Conservation (phyloP, 2,113 vertebrate genomes). For the Labeo catla region DNA sequence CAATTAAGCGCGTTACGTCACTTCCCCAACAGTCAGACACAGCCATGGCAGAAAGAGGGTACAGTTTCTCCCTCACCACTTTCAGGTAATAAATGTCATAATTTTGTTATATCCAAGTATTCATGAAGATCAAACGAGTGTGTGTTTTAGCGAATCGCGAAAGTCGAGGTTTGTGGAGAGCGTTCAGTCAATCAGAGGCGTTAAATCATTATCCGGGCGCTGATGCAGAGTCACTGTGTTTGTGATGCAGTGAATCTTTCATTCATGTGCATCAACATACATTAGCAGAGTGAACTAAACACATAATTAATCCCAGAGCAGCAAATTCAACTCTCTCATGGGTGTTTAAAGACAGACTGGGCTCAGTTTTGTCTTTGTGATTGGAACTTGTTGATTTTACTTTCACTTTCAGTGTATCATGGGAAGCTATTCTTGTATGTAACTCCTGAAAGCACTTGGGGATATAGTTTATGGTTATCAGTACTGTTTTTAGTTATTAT, state of each 20-base stretch:
- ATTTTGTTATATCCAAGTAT: conserved; percentile 47
- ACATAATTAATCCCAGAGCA: background rate
- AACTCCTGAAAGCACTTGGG: background rate
- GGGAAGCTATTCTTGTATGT: background rate
- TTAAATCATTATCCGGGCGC: background rate
- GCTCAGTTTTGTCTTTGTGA: conserved; percentile 30
- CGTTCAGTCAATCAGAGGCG: background rate
- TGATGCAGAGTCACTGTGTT: conserved; percentile 55
- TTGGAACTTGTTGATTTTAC: background rate
- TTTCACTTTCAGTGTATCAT: conserved; percentile 69
- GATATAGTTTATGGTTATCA: background rate
- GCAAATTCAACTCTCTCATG: background rate
- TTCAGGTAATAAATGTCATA: conserved; percentile 84
- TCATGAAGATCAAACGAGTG: background rate
- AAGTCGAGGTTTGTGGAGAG: background rate
- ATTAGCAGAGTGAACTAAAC: background rate
- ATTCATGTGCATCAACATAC: background rate
- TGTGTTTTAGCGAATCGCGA: conserved; percentile 1
- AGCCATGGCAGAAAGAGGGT: conserved; percentile 96
- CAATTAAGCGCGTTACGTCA: conserved; percentile 19
- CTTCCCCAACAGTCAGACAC: conserved; percentile 41
- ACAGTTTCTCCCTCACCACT: conserved; percentile 96
- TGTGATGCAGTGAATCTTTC: conserved; percentile 25
- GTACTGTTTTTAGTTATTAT: background rate
- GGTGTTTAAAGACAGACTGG: background rate